Conservation (phyloP, 2,797 vertebrate genomes). For the Mormyrops boulengeri region DNA sequence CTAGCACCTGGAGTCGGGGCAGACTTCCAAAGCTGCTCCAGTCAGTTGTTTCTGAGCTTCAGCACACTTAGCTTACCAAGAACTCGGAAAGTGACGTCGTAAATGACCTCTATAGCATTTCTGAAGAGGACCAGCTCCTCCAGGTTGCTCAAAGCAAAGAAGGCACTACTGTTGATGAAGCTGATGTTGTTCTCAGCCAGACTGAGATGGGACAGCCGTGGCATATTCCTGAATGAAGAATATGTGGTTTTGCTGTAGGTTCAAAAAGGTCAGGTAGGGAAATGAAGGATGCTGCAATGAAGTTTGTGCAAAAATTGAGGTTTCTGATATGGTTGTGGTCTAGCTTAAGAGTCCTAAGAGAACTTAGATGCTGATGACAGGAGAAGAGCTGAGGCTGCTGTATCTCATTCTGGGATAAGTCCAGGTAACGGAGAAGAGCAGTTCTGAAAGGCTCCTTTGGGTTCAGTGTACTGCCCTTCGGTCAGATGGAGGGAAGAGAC, state of each 20-base stretch:
- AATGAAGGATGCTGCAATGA: not conserved
- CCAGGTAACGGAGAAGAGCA: not conserved
- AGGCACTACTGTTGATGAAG: conserved; percentile 6
- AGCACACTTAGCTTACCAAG: not conserved
- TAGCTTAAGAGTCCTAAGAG: not conserved
- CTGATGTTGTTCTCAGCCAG: conserved; percentile 18
- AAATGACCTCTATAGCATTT: conserved; percentile 15
- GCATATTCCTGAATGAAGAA: not conserved
- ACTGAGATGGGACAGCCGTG: not conserved
- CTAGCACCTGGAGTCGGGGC: not conserved
- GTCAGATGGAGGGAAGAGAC: not conserved
- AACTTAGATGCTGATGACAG: not conserved
- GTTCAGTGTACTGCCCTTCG: not conserved
- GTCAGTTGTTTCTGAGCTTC: conserved; percentile 20
- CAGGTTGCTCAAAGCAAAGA: conserved; percentile 1
- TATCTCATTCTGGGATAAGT: conserved; percentile 19
- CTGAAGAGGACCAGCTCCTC: not conserved
- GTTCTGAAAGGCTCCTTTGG: not conserved
- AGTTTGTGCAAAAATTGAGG: conserved; percentile 1
- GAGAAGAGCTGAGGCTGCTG: not conserved
- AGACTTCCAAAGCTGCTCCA: not conserved
- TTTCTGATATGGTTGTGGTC: not conserved
- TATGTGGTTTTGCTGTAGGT: conserved; percentile 14
- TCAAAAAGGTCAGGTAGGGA: not conserved
- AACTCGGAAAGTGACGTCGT: not conserved